phyloP scores from a whole-genome alignment of 2,888 invertebrate genomes.

The Xestia xanthographa region DNA sequence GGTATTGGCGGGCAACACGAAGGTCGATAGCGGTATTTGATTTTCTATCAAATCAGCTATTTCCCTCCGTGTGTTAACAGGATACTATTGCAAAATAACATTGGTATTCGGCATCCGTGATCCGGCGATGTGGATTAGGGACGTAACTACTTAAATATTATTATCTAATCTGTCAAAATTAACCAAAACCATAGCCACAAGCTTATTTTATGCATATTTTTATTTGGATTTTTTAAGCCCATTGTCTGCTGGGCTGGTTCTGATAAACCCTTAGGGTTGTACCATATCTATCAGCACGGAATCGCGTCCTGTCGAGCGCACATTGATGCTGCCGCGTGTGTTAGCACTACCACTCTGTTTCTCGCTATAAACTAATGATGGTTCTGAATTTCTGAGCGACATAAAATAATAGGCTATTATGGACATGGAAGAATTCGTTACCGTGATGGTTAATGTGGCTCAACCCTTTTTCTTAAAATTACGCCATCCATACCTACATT shows the following conservation, averaged over 20 bases:
- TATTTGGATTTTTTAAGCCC: no score
- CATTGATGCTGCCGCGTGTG: background rate
- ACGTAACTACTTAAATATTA: background rate
- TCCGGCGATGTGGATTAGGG: background rate
- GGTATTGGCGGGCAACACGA: background rate
- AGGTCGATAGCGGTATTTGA: constrained; percentile 16
- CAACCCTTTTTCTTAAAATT: background rate
- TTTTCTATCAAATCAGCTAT: constrained; percentile 45
- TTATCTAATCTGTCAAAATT: background rate
- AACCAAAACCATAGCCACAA: no score
- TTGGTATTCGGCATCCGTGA: background rate
- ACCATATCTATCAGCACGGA: background rate
- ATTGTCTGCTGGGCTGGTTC: background rate
- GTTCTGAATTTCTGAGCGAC: background rate
- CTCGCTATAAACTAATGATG: background rate
- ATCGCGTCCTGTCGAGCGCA: background rate
- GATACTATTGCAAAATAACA: constrained; percentile 36
- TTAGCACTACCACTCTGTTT: background rate
- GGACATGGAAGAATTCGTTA: background rate
- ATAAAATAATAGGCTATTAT: background rate
- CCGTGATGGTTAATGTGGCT: background rate
- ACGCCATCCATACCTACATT: background rate
- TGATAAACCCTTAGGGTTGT: background rate
- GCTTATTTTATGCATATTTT: no score
- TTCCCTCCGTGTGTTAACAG: constrained; percentile 35